Percentiles rank a stretch among this genome's conserved stretches.
Evolutionary conservation across 2,113 vertebrate species (phyloP).

Genomic region (Heterochromis multidens): DNA sequence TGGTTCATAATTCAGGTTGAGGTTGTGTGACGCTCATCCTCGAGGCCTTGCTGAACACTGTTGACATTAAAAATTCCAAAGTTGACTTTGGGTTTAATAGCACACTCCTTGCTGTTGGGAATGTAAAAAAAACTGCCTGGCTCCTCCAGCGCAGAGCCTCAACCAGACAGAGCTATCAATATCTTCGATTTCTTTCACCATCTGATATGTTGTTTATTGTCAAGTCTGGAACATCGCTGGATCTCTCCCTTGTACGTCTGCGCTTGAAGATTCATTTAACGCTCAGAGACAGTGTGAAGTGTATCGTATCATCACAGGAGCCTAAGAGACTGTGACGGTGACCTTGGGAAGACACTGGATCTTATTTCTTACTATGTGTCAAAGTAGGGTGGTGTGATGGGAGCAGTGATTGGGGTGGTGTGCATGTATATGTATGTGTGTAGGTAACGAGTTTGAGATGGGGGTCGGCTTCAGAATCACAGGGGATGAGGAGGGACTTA

Average conservation of each 20-base stretch:
- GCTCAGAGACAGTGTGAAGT: conserved; percentile 52
- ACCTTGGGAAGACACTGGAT: conserved; percentile 67
- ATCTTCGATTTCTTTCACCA: conserved; percentile 63
- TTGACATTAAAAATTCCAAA: conserved; percentile 18
- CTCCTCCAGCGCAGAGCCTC: neutral
- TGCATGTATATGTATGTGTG: neutral
- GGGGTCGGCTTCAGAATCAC: neutral
- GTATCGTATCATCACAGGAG: conserved; percentile 55
- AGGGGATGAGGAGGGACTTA: conserved; percentile 1
- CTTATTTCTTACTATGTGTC: conserved; percentile 56
- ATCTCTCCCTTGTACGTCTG: conserved; percentile 46
- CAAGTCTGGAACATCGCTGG: conserved; percentile 45
- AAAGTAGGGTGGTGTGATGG: conserved; percentile 14
- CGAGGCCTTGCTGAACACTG: conserved; percentile 6
- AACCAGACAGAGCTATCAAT: conserved; percentile 63
- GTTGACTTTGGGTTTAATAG: conserved; percentile 29
- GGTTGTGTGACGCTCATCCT: conserved; percentile 1
- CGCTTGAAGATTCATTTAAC: conserved; percentile 63
- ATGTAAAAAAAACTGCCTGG: neutral
- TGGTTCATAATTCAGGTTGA: conserved; percentile 55
- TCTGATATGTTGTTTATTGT: conserved; percentile 73
- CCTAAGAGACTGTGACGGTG: conserved; percentile 55
- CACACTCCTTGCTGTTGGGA: neutral
- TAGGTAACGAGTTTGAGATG: neutral
- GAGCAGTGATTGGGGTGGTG: neutral